Conservation (phyloP, 2,113 vertebrate genomes). For the Cyphomyrus discorhynchus region DNA sequence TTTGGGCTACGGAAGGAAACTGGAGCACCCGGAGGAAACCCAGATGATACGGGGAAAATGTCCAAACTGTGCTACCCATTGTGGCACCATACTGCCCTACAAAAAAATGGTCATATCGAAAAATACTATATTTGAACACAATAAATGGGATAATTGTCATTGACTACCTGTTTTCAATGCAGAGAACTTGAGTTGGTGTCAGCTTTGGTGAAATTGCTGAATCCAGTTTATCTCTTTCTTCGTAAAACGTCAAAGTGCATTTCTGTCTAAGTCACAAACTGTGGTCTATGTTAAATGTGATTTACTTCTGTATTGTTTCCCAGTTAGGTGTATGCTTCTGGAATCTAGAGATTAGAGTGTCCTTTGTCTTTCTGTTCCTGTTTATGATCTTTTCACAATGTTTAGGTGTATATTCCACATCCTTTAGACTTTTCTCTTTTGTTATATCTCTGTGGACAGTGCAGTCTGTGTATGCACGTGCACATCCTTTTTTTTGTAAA, state of each 20-base stretch:
- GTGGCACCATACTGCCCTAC: not conserved
- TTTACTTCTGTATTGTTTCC: conserved; percentile 16
- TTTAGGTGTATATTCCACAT: conserved; percentile 39
- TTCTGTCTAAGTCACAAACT: not conserved
- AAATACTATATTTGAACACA: not conserved
- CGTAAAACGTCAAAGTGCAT: not conserved
- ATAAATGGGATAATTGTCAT: not conserved
- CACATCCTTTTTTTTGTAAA: not conserved
- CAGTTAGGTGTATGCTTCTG: conserved; percentile 38
- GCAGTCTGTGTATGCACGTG: conserved; percentile 29
- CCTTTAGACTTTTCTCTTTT: conserved; percentile 14
- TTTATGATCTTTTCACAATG: conserved; percentile 40
- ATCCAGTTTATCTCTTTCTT: not conserved
- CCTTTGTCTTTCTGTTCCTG: conserved; percentile 57
- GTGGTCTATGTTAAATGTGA: not conserved
- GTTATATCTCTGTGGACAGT: not conserved
- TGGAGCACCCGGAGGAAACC: not conserved
- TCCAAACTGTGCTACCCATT: not conserved
- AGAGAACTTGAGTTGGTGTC: not conserved
- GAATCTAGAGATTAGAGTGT: conserved; percentile 50
- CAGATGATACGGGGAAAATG: not conserved
- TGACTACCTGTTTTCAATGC: not conserved
- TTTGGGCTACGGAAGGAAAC: not conserved
- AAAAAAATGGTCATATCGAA: not conserved
- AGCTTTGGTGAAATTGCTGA: not conserved